Conservation (phyloP, 2,113 vertebrate genomes). For the Archocentrus centrarchus region DNA sequence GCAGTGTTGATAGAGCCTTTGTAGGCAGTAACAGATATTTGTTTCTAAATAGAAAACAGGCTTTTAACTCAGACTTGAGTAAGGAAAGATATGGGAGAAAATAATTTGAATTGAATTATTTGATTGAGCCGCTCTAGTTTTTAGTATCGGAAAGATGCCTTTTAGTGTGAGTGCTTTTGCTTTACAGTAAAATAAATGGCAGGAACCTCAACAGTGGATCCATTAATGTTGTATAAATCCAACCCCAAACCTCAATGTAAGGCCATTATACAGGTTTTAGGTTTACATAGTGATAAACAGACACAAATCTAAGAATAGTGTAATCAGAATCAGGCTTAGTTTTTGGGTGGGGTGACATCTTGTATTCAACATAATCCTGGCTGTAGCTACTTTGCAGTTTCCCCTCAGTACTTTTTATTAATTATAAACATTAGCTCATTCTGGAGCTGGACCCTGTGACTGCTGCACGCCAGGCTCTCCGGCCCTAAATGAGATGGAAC, state of each 20-base stretch:
- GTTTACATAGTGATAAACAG: constrained; percentile 1
- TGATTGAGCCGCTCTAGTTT: constrained; percentile 1
- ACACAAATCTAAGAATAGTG: constrained; percentile 25
- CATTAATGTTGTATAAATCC: constrained; percentile 29
- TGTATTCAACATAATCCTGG: constrained; percentile 47
- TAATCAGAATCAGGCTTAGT: constrained; percentile 19
- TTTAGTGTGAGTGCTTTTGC: constrained; percentile 1
- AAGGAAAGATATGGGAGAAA: constrained; percentile 2
- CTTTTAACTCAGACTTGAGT: constrained; percentile 6
- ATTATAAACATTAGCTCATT: constrained; percentile 71
- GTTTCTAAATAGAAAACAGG: not conserved
- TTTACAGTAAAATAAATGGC: constrained; percentile 53
- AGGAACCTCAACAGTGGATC: constrained; percentile 30
- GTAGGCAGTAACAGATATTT: not conserved
- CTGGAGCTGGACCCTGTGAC: constrained; percentile 43
- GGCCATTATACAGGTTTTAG: not conserved
- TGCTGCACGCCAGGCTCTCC: constrained; percentile 44
- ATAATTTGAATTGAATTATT: not conserved
- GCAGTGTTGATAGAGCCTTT: constrained; percentile 29
- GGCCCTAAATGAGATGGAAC: constrained; percentile 40
- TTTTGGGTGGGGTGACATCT: constrained; percentile 61
- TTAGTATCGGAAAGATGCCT: constrained; percentile 1
- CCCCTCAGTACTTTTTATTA: constrained; percentile 66
- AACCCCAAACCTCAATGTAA: not conserved
- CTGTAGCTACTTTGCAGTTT: constrained; percentile 56